These are phyloP conservation scores for Nasonia oneida DNA, from an alignment of 2,888 invertebrate species.

Conservation along the genomic window DNA sequence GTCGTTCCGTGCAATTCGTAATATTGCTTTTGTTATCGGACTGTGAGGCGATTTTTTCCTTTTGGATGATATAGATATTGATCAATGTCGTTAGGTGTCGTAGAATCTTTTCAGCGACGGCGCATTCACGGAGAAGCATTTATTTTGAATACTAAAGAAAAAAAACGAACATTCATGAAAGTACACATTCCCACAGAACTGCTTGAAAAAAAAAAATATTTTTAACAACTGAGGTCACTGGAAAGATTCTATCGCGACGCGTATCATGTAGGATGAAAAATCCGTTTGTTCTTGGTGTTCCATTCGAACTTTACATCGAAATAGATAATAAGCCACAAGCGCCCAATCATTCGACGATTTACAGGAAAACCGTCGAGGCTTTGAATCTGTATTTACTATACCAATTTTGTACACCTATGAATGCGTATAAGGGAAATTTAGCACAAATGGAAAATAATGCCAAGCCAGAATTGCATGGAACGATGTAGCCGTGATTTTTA, in stretches of 20 bases:
- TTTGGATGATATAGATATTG: not conserved
- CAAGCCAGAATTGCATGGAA: not conserved
- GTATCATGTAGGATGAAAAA: not conserved
- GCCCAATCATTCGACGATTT: not conserved
- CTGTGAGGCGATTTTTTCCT: not conserved
- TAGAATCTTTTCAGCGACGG: conserved; percentile 23
- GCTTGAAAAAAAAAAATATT: conserved; percentile 30
- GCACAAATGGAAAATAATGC: not conserved
- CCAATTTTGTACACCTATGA: not conserved
- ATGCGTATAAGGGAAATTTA: not conserved
- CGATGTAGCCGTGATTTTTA: conserved; percentile 17
- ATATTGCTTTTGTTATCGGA: not conserved
- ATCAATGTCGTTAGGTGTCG: not conserved
- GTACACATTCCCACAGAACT: conserved; percentile 34
- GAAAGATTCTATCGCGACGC: conserved; percentile 15
- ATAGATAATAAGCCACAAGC: not conserved
- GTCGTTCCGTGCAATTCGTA: conserved; percentile 24
- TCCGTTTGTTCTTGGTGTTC: not conserved
- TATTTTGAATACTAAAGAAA: conserved; percentile 45
- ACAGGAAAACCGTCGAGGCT: not conserved
- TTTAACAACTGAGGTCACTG: conserved; percentile 35
- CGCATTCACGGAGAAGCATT: conserved; percentile 30
- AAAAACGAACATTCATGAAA: conserved; percentile 20
- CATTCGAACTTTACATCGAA: not conserved
- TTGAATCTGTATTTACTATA: not conserved